Percentiles rank a stretch among this genome's conserved stretches.
These are phyloP conservation scores for Matsumurasca onukii DNA, from an alignment of 1,140 invertebrate species.

Conservation along the genomic window DNA sequence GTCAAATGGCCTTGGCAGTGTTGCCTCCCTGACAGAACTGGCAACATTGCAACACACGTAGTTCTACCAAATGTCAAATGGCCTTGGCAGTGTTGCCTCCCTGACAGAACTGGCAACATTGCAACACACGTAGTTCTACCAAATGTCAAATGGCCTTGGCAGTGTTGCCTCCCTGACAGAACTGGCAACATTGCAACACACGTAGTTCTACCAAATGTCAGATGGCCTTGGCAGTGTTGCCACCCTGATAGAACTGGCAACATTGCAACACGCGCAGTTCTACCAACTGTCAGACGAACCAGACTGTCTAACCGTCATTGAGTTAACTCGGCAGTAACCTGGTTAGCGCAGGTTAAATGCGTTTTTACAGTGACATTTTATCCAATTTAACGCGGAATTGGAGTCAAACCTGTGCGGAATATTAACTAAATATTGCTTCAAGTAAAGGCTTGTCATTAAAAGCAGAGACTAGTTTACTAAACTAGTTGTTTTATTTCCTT, in stretches of 20 bases:
- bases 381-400: slow-evolving; percentile 8
- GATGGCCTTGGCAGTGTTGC: slow-evolving; percentile 7
- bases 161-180: background rate
- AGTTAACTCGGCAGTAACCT: slow-evolving; percentile 7
- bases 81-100: background rate
- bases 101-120: background rate
- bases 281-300: background rate
- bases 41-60: background rate
- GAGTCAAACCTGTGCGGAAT: slow-evolving; percentile 11
- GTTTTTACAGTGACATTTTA: slow-evolving; percentile 19
- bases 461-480: too few species aligned
- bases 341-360: slow-evolving; percentile 20
- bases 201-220: background rate
- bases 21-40: background rate
- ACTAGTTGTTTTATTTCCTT: too few species aligned
- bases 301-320: slow-evolving; percentile 16
- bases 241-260: background rate
- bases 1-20: background rate
- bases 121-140: background rate
- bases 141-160: background rate
- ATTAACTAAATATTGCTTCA: background rate
- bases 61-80: background rate
- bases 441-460: too few species aligned
- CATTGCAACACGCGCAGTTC: background rate
- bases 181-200: background rate